These are phyloP conservation scores for Oxytorus armatus DNA, from an alignment of 2,888 invertebrate species.

Conservation along the genomic window DNA sequence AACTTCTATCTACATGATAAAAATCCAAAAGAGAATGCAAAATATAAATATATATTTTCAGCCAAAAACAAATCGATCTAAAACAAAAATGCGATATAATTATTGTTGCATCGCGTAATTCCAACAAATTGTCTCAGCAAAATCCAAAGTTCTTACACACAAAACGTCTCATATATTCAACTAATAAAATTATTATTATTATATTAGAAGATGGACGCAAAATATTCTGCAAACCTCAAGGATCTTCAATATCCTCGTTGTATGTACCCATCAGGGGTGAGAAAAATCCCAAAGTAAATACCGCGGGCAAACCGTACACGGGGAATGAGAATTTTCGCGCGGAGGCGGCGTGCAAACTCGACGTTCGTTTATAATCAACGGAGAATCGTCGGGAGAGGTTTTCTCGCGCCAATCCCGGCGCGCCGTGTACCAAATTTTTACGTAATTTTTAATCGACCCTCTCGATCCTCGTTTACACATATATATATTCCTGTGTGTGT, in stretches of 20 bases:
- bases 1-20: too few species aligned
- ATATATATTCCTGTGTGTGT: too few species aligned
- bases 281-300: not conserved
- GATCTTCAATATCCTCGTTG: slow-evolving; percentile 21
- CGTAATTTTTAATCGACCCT: slow-evolving; percentile 64
- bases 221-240: not conserved
- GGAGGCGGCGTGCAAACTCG: not conserved
- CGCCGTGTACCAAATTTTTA: slow-evolving; percentile 63
- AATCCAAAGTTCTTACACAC: too few species aligned
- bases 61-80: too few species aligned
- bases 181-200: too few species aligned
- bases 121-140: too few species aligned
- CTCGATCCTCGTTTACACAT: not conserved
- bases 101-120: too few species aligned
- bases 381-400: slow-evolving; percentile 34
- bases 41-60: too few species aligned
- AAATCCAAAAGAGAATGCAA: too few species aligned
- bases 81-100: too few species aligned
- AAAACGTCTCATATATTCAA: too few species aligned
- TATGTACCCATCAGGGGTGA: not conserved
- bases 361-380: slow-evolving; percentile 47
- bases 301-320: not conserved
- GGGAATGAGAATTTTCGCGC: not conserved
- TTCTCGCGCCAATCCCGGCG: slow-evolving; percentile 55
- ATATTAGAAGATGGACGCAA: not conserved